A percentile compares a stretch with the other conserved stretches of the same genome.
Conservation (phyloP, 2,113 vertebrate genomes). For the Brachyistius frenatus region DNA sequence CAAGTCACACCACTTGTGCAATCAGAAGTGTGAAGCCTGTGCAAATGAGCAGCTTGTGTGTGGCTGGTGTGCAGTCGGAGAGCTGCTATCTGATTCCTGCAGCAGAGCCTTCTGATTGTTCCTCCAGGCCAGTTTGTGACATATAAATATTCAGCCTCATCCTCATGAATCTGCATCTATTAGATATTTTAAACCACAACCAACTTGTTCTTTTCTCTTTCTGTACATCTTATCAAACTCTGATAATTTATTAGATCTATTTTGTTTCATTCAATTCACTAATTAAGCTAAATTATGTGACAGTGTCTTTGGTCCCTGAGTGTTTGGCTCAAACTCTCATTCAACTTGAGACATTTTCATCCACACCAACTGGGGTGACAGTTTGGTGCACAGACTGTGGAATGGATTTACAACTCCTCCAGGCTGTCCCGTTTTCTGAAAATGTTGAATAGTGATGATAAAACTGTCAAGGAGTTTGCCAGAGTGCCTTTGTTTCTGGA, state of each 20-base stretch:
- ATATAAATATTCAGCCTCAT: constrained; percentile 64
- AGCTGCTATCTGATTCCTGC: constrained; percentile 56
- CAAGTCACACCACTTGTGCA: constrained; percentile 63
- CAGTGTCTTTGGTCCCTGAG: background rate
- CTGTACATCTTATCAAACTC: background rate
- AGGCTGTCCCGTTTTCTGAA: constrained; percentile 37
- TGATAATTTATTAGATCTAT: background rate
- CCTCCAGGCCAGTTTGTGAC: constrained; percentile 56
- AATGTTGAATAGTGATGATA: constrained; percentile 41
- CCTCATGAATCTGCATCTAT: constrained; percentile 46
- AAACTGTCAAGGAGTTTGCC: constrained; percentile 38
- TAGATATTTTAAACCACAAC: constrained; percentile 34
- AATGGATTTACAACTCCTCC: constrained; percentile 43
- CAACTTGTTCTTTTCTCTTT: background rate
- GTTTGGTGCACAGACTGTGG: constrained; percentile 41
- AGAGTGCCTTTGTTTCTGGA: constrained; percentile 27
- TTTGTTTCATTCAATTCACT: background rate
- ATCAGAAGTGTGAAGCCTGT: constrained; percentile 72
- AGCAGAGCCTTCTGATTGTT: constrained; percentile 62
- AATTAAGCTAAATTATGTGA: background rate
- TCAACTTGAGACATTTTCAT: constrained; percentile 39
- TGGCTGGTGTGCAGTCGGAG: constrained; percentile 48
- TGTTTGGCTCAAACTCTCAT: constrained; percentile 10
- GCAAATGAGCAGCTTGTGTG: constrained; percentile 74
- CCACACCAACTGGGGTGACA: constrained; percentile 26